Percentiles rank a stretch among this genome's conserved stretches.
These are phyloP conservation scores for Harpalus rubripes DNA, from an alignment of 2,888 invertebrate species.

Conservation along the genomic window DNA sequence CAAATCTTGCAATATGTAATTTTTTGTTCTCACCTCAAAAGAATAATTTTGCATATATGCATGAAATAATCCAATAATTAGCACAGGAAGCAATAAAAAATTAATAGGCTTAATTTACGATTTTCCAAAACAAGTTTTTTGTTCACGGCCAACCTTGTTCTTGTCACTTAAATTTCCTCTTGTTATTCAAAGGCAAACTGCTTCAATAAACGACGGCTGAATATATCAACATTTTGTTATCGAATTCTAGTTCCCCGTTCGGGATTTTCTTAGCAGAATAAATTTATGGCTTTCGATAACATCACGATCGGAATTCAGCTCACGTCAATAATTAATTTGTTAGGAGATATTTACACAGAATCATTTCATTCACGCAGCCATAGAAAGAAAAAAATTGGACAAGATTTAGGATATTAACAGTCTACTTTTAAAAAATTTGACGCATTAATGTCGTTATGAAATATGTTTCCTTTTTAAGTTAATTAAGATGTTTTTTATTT, in stretches of 20 bases:
- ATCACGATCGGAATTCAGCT: conserved; percentile 49
- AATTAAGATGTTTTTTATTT: conserved; percentile 15
- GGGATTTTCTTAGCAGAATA: conserved; percentile 11
- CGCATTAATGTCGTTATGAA: neutral
- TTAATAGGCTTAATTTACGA: conserved; percentile 32
- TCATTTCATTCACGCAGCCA: conserved; percentile 35
- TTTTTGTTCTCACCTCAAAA: neutral
- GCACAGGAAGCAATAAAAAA: conserved; percentile 3
- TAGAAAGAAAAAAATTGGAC: neutral
- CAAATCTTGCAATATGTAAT: neutral
- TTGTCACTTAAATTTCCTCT: conserved; percentile 24
- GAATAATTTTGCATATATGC: neutral
- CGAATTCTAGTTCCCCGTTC: conserved; percentile 29
- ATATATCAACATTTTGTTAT: conserved; percentile 50
- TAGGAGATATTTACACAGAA: conserved; percentile 52
- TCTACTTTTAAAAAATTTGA: neutral
- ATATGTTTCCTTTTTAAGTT: neutral
- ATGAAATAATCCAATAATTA: neutral
- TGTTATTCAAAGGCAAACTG: conserved; percentile 15
- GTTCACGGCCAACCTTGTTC: conserved; percentile 5
- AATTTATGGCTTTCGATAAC: conserved; percentile 46
- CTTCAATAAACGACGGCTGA: conserved; percentile 24
- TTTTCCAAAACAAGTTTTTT: conserved; percentile 40
- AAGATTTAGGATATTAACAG: neutral
- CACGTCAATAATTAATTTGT: conserved; percentile 55